Conservation (phyloP, 53 echinoderm and acorn worm species). For the Paracentrotus lividus region DNA sequence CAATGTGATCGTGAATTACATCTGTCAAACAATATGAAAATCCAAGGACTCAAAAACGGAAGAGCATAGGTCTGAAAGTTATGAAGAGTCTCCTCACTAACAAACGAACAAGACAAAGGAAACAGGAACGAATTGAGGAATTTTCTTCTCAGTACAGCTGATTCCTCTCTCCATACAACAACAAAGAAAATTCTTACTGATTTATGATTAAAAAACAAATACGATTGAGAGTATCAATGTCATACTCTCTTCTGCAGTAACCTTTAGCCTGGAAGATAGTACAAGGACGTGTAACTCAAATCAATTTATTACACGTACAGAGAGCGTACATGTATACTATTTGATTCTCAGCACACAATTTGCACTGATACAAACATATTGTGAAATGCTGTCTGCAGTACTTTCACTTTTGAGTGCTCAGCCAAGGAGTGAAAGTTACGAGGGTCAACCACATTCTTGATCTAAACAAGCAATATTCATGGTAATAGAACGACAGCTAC, state of each 20-base stretch:
- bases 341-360: too few species aligned
- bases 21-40: background rate
- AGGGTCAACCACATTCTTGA: background rate
- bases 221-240: too few species aligned
- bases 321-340: too few species aligned
- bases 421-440: too few species aligned
- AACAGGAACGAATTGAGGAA: background rate
- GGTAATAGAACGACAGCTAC: too few species aligned
- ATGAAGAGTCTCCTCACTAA: background rate
- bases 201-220: background rate
- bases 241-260: too few species aligned
- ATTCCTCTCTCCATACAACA: slow-evolving; percentile 24
- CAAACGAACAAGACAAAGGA: slow-evolving; percentile 9
- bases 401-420: background rate
- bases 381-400: background rate
- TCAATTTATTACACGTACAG: too few species aligned
- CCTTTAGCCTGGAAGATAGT: too few species aligned
- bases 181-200: background rate
- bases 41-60: background rate
- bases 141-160: background rate
- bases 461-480: background rate
- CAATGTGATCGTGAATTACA: too few species aligned
- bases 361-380: background rate
- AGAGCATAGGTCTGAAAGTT: background rate
- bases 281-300: too few species aligned